These are phyloP conservation scores for Ginglymostoma cirratum DNA, from an alignment of 2,113 vertebrate genomes.

Conservation along the genomic window DNA sequence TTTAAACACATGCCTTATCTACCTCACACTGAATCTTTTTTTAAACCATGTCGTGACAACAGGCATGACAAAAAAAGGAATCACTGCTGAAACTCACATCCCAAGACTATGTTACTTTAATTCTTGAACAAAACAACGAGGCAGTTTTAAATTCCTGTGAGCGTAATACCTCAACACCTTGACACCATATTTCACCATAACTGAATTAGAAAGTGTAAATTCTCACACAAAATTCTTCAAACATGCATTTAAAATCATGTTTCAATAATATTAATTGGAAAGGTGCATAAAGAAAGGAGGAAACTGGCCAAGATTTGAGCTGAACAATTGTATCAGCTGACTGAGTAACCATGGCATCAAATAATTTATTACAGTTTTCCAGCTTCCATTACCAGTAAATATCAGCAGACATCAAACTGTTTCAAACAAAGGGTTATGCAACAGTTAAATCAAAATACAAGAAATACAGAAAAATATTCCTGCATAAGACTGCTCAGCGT, in stretches of 20 bases:
- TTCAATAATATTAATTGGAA: neutral
- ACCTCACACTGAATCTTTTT: neutral
- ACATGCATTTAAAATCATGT: neutral
- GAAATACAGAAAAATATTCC: neutral
- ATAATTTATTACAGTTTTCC: conserved; percentile 16
- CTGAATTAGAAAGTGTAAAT: neutral
- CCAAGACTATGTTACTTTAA: neutral
- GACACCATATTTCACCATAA: neutral
- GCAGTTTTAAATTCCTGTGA: neutral
- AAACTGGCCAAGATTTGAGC: neutral
- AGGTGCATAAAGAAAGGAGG: neutral
- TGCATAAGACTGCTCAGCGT: neutral
- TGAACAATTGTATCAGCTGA: neutral
- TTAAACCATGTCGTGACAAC: conserved; percentile 18
- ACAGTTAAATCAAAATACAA: neutral
- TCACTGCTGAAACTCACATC: neutral
- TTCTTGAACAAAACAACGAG: neutral
- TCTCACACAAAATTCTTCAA: neutral
- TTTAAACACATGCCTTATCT: neutral
- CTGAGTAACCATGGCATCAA: neutral
- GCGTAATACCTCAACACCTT: neutral
- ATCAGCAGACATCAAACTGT: neutral
- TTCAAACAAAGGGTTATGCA: neutral
- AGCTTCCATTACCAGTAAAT: neutral
- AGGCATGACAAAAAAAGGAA: neutral